phyloP scores from a whole-genome alignment of 2,888 invertebrate genomes.

The Microplitis deprimator region DNA sequence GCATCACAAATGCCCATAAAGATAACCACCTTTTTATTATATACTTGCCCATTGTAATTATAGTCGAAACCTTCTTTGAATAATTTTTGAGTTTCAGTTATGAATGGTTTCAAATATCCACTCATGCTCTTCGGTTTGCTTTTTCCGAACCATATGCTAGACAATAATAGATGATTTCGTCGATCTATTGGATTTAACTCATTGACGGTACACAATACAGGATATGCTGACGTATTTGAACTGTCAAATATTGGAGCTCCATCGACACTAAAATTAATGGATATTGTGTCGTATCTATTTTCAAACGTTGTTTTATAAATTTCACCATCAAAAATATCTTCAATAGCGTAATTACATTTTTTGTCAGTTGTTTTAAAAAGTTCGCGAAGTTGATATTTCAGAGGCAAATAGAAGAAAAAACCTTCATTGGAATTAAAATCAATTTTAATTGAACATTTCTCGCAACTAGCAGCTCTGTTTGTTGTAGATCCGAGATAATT shows the following conservation, averaged over 20 bases:
- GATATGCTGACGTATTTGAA: conserved; percentile 34
- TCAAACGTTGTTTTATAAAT: conserved; percentile 36
- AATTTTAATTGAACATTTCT: no score
- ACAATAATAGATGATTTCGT: conserved; percentile 10
- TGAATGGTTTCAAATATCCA: conserved; percentile 45
- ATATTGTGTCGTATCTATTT: conserved; percentile 27
- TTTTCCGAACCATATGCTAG: conserved; percentile 39
- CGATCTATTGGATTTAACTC: conserved; percentile 29
- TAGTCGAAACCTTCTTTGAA: conserved; percentile 42
- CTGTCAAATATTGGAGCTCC: conserved; percentile 45
- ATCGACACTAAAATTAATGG: conserved; percentile 45
- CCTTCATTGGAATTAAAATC: no score
- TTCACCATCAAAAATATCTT: conserved; percentile 48
- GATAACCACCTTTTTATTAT: conserved; percentile 39
- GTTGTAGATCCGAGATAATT: no score
- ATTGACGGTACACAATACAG: conserved; percentile 42
- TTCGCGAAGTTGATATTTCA: no score
- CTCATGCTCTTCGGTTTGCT: conserved; percentile 41
- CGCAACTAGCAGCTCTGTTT: no score
- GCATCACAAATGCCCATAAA: conserved; percentile 44
- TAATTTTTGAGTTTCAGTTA: conserved; percentile 38
- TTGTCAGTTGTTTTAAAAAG: no score
- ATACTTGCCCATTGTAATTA: conserved; percentile 20
- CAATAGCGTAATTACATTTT: conserved; percentile 36
- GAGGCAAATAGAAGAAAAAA: no score